Evolutionary conservation across 2,113 vertebrate species (phyloP), one percentile per base, ranked within the genome.

Genomic region (Aramus guarauna): DNA sequence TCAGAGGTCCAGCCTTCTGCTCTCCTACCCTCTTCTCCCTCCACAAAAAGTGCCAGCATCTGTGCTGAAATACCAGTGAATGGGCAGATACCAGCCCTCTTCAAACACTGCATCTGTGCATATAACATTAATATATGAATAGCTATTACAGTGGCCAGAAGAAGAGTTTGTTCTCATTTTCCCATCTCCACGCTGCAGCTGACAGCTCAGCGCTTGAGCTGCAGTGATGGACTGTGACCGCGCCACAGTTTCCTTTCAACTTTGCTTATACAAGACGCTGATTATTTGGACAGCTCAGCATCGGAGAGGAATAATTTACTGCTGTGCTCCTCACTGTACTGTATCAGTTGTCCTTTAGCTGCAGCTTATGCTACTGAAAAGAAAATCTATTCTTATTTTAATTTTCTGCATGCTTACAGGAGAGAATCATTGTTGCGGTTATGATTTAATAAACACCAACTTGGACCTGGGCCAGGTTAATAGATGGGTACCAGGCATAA

Each of bases 361-460:
- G 59, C 39, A 55, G 30, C 17, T 93, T 88, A 86, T 0, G 6
- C 37, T 75, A 60, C 66, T 71, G 62, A 77, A 94, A 77, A 81
- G 48, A 75, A 94, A 95, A 86, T 59, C 24, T 87, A 63, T 86
- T 95, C 78, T 82, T 91, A 58, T 91, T 96, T 91, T 93, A 56
- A 85, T 90, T 94, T 92, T 79, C 74, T 91, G 26, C 32, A 58
- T 58, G 59, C 34, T 95, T 89, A 82, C 50, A 89, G 62, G 34
- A 55, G 27, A 91, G 43, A 93, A 85, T 91, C 56, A 55, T 77
- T 85, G 72, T 93, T 84, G 30, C 6, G 3, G 41, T 89, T 91
- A 82, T 74, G 81, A 85, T 95, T 95, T 92, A 95, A 95, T 93
- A 79, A 96, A 95, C 22, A 71, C 59, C 36, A 71, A 37, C 24